phyloP scores from a whole-genome alignment of 2,797 vertebrate genomes.

The Hoplostethus mediterraneus region DNA sequence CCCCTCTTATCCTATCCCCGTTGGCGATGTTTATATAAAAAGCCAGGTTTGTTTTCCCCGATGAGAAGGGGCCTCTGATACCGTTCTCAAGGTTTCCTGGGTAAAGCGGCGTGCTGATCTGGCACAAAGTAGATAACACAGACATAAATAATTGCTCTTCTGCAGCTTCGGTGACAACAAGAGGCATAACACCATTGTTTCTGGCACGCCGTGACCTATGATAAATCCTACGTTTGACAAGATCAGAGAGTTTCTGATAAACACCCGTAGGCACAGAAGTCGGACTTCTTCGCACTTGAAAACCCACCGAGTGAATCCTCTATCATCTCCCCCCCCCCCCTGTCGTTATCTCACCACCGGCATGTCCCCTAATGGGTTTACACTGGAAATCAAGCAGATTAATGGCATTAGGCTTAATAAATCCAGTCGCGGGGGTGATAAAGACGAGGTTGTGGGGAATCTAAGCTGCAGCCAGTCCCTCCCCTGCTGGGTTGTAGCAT shows the following conservation, averaged over 20 bases:
- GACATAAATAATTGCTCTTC: conserved; percentile 75
- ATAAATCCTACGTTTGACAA: conserved; percentile 72
- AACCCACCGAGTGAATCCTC: conserved; percentile 52
- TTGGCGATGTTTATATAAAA: conserved; percentile 59
- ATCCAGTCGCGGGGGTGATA: conserved; percentile 70
- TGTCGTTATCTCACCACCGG: conserved; percentile 59
- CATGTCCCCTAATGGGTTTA: conserved; percentile 73
- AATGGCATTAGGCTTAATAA: conserved; percentile 72
- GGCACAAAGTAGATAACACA: conserved; percentile 69
- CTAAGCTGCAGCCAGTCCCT: conserved; percentile 51
- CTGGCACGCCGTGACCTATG: conserved; percentile 65
- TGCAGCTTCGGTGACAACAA: conserved; percentile 64
- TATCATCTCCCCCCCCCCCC: conserved; percentile 31
- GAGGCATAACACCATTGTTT: conserved; percentile 74
- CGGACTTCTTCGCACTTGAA: conserved; percentile 30
- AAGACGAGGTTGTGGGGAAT: conserved; percentile 53
- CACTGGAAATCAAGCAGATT: conserved; percentile 74
- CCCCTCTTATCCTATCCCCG: conserved; percentile 40
- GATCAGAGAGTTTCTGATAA: conserved; percentile 69
- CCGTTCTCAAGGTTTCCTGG: conserved; percentile 66
- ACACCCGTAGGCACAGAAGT: conserved; percentile 30
- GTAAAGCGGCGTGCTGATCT: conserved; percentile 59
- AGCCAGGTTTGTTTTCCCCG: conserved; percentile 63
- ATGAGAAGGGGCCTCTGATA: conserved; percentile 38
- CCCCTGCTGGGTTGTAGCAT: conserved; percentile 61